Conservation (phyloP, 2,888 invertebrate genomes). For the Tinea semifulvella region DNA sequence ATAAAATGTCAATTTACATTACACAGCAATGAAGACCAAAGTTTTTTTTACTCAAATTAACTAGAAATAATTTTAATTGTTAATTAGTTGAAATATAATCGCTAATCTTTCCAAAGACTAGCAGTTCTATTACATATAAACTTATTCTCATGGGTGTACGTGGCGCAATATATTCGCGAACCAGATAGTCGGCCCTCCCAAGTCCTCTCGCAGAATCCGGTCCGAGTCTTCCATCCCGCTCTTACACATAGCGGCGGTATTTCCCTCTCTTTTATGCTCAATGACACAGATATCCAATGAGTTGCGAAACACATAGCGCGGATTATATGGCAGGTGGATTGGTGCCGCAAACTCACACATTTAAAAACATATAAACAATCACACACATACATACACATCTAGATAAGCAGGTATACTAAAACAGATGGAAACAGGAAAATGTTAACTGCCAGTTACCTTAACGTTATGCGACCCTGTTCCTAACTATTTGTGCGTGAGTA, state of each 20-base stretch:
- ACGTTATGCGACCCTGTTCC: neutral
- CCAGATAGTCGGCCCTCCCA: conserved; percentile 55
- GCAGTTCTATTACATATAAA: conserved; percentile 26
- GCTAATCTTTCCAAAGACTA: neutral
- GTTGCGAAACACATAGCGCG: conserved; percentile 60
- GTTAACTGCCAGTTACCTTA: neutral
- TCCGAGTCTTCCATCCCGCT: conserved; percentile 29
- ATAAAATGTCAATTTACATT: neutral
- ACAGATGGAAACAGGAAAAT: conserved; percentile 1
- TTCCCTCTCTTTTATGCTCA: conserved; percentile 35
- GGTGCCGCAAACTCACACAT: conserved; percentile 43
- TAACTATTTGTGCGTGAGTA: too few relatives aligned
- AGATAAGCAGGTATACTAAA: conserved; percentile 2
- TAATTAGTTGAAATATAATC: neutral
- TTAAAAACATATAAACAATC: neutral
- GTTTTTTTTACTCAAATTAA: neutral
- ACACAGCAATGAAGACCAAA: neutral
- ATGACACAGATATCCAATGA: conserved; percentile 59
- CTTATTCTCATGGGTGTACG: conserved; percentile 53
- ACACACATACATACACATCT: conserved; percentile 2
- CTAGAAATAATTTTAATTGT: neutral
- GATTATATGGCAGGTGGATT: conserved; percentile 67
- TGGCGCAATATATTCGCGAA: conserved; percentile 64
- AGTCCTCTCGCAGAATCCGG: conserved; percentile 58
- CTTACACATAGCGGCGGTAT: conserved; percentile 24